A percentile compares a stretch with the other conserved stretches of the same genome.
Evolutionary conservation across 1,140 invertebrate species (phyloP).

Genomic region (Ctenoplectra terminalis): DNA sequence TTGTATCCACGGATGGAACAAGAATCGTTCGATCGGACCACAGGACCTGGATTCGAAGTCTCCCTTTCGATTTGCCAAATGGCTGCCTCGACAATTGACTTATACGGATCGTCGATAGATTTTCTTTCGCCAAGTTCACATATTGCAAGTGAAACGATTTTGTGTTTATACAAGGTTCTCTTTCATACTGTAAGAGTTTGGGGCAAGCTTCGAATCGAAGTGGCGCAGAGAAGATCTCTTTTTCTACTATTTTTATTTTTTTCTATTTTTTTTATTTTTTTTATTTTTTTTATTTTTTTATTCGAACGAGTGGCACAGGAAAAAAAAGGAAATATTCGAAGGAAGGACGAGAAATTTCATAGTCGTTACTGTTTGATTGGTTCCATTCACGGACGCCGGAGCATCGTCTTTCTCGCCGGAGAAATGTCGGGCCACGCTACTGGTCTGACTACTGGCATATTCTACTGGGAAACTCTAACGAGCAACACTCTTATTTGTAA

Average conservation of each 20-base stretch:
- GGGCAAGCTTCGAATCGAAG: too few species aligned
- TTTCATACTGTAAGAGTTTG: too few species aligned
- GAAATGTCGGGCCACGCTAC: constrained; percentile 7
- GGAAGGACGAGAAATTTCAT: background rate
- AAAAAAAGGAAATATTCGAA: background rate
- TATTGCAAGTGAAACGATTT: too few species aligned
- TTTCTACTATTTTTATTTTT: too few species aligned
- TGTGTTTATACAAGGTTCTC: too few species aligned
- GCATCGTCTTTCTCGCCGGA: background rate
- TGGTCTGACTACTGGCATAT: constrained; percentile 15
- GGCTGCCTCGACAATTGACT: background rate
- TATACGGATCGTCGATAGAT: background rate
- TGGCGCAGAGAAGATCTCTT: too few species aligned
- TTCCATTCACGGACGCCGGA: constrained; percentile 10
- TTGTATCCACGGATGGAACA: background rate
- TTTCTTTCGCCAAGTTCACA: background rate
- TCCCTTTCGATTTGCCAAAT: background rate
- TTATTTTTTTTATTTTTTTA: background rate
- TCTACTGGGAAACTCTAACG: constrained; percentile 26
- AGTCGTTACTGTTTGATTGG: constrained; percentile 21
- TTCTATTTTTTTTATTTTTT: too few species aligned
- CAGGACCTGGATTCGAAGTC: background rate
- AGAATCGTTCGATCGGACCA: background rate
- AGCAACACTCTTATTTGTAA: constrained; percentile 32
- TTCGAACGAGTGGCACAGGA: too few species aligned